A percentile compares a stretch with the other conserved stretches of the same genome.
Conservation (phyloP, 2,888 invertebrate species). For the Euplexia lucipara region DNA sequence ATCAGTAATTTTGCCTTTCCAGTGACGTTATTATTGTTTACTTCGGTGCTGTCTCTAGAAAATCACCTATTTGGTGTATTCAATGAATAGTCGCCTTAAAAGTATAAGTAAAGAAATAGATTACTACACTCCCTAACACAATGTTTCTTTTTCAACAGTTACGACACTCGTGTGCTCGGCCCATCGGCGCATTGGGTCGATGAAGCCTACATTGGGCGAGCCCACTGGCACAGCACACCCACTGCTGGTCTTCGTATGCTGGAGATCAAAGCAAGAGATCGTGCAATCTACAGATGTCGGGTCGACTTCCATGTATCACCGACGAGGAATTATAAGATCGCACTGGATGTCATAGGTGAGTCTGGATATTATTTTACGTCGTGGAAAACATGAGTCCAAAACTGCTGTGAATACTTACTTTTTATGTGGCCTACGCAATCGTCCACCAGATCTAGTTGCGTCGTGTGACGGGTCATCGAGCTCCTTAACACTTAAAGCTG, state of each 20-base stretch:
- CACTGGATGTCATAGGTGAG: conserved; percentile 94
- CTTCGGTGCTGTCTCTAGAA: no score
- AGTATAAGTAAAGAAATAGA: no score
- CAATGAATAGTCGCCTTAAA: no score
- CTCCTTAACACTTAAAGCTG: no score
- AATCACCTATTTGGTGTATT: no score
- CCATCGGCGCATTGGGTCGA: conserved; percentile 85
- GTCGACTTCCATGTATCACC: conserved; percentile 92
- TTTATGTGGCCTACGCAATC: no score
- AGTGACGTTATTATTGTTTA: no score
- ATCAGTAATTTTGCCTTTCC: no score
- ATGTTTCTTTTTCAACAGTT: conserved; percentile 72
- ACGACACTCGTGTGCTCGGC: conserved; percentile 82
- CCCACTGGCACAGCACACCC: conserved; percentile 91
- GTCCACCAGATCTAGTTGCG: no score
- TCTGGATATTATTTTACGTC: not conserved
- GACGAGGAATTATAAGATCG: conserved; percentile 94
- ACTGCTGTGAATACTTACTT: no score
- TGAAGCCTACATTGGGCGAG: conserved; percentile 92
- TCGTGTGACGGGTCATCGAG: no score
- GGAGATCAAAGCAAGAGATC: conserved; percentile 79
- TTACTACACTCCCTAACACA: not conserved
- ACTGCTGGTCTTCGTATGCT: conserved; percentile 78
- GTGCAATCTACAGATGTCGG: conserved; percentile 84
- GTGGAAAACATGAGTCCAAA: no score